Evolutionary conservation across 2,888 invertebrate species (phyloP).

Genomic region (Sarcophaga subvicina): DNA sequence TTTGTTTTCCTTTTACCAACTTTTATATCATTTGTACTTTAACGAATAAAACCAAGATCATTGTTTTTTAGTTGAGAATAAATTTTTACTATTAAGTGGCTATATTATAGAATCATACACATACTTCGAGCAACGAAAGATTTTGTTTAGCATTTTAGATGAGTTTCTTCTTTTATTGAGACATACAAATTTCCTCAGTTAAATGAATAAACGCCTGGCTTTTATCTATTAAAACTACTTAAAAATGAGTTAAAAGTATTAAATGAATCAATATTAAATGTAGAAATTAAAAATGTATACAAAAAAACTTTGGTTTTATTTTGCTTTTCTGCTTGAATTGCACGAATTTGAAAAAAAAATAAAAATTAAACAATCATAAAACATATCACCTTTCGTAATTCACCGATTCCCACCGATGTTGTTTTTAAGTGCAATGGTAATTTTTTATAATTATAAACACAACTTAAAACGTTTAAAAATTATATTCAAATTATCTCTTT

Average conservation of each 20-base stretch:
- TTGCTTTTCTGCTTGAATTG: background rate
- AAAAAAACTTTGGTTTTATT: background rate
- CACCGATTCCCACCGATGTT: background rate
- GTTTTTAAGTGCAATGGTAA: too few species aligned
- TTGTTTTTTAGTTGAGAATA: conserved; percentile 18
- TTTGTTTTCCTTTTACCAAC: background rate
- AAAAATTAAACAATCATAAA: background rate
- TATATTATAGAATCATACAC: conserved; percentile 32
- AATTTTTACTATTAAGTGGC: conserved; percentile 25
- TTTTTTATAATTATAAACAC: conserved; percentile 7
- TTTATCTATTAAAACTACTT: background rate
- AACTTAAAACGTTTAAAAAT: conserved; percentile 37
- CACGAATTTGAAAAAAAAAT: background rate
- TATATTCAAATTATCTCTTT: background rate
- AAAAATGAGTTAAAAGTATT: background rate
- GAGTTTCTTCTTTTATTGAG: conserved; percentile 64
- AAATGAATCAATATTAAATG: background rate
- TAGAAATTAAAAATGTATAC: background rate
- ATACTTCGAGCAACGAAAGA: conserved; percentile 60
- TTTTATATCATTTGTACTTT: conserved; percentile 7
- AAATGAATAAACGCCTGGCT: conserved; percentile 10
- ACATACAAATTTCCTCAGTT: conserved; percentile 50
- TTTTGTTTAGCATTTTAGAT: conserved; percentile 65
- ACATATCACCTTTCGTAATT: background rate
- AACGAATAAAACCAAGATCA: conserved; percentile 27